These are phyloP conservation scores for Entomobrya multifasciata DNA, from an alignment of 2,888 invertebrate genomes.

Conservation along the genomic window DNA sequence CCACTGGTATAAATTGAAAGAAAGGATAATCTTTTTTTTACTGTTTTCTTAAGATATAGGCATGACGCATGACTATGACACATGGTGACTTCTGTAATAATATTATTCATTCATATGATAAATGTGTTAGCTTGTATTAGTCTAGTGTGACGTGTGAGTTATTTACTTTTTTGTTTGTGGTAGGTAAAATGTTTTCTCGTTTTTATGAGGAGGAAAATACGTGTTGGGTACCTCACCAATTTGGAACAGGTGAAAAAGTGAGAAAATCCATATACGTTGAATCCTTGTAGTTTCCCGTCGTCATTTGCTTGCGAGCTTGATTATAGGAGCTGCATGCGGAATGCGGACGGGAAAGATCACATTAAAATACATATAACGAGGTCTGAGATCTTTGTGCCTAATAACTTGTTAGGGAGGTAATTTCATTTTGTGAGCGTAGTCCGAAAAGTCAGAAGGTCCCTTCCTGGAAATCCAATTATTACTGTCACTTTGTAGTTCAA, in stretches of 20 bases:
- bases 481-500: conserved; percentile 71
- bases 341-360: not conserved
- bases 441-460: conserved; percentile 8
- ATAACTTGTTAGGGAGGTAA: conserved; percentile 40
- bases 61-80: conserved; percentile 49
- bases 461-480: conserved; percentile 71
- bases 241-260: conserved; percentile 48
- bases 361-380: not conserved
- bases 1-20: not conserved
- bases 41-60: conserved; percentile 30
- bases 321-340: not conserved
- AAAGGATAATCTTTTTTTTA: conserved; percentile 2
- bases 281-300: too few species aligned
- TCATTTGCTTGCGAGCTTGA: too few species aligned
- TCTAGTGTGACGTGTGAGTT: conserved; percentile 7
- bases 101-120: conserved; percentile 25
- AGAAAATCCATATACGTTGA: too few species aligned
- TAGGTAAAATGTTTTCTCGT: conserved; percentile 49
- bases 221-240: conserved; percentile 49
- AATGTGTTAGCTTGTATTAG: conserved; percentile 19
- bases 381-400: not conserved
- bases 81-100: conserved; percentile 49
- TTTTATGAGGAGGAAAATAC: not conserved
- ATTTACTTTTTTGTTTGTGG: conserved; percentile 57
- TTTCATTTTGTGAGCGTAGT: conserved; percentile 36